phyloP scores from a whole-genome alignment of 1,140 invertebrate species.

The Drosophila asahinai region DNA sequence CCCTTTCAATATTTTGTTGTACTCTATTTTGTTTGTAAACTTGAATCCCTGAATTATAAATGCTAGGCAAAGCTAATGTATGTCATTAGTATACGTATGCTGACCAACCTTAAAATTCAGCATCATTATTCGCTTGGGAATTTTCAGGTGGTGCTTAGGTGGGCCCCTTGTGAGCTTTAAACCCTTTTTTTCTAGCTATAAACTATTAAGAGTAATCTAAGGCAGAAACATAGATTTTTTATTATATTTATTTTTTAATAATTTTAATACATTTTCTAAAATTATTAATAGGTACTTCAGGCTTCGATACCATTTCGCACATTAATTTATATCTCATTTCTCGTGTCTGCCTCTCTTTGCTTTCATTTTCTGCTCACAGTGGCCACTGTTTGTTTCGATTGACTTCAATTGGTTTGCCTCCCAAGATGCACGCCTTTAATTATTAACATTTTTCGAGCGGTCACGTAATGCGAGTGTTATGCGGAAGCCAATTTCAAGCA shows the following conservation, averaged over 20 bases:
- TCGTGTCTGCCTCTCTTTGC: slow-evolving; percentile 10
- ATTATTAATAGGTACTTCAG: not conserved
- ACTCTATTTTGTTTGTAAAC: not conserved
- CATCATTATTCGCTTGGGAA: not conserved
- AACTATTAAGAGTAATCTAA: no score
- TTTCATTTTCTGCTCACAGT: slow-evolving; percentile 29
- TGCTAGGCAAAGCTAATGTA: not conserved
- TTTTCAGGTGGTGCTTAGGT: no score
- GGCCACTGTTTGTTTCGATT: slow-evolving; percentile 35
- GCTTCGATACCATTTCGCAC: no score
- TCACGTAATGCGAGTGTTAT: slow-evolving; percentile 48
- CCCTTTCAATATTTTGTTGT: not conserved
- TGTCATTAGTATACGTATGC: not conserved
- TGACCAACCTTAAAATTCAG: not conserved
- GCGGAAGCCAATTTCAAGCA: slow-evolving; percentile 33
- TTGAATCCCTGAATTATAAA: no score
- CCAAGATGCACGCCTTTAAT: slow-evolving; percentile 50
- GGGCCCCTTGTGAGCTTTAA: no score
- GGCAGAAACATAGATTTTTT: no score
- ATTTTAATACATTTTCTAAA: not conserved
- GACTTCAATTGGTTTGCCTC: slow-evolving; percentile 46
- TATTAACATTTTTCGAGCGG: slow-evolving; percentile 35
- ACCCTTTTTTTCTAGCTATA: no score
- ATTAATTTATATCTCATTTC: not conserved
- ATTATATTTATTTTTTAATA: no score